A percentile compares a stretch with the other conserved stretches of the same genome.
Evolutionary conservation across 2,797 vertebrate genomes (phyloP).

Genomic region (Otus scops): DNA sequence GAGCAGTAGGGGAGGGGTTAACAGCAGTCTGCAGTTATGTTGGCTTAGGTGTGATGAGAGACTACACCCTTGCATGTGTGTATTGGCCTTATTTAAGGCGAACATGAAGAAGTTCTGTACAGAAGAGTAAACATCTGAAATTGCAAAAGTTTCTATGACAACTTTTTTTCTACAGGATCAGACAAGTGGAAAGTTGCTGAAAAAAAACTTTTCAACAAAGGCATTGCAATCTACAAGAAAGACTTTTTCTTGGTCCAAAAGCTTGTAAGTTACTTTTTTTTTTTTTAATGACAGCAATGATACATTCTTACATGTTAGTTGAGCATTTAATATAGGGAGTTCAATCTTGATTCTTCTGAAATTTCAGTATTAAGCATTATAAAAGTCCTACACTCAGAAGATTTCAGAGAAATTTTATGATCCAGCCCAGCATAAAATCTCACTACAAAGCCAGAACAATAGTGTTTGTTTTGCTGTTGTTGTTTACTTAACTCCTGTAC

Average conservation of each 20-base stretch:
- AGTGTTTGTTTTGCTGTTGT: not conserved
- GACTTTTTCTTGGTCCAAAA: conserved; percentile 99
- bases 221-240: conserved; percentile 92
- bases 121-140: not conserved
- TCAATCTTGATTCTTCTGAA: not conserved
- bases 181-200: conserved; percentile 91
- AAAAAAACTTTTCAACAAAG: conserved; percentile 94
- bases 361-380: not conserved
- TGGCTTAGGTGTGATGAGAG: not conserved
- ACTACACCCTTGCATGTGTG: not conserved
- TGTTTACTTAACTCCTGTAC: not conserved
- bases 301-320: not conserved
- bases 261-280: conserved; percentile 79
- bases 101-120: not conserved
- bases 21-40: not conserved
- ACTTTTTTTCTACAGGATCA: conserved; percentile 81
- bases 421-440: not conserved
- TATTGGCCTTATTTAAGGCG: not conserved
- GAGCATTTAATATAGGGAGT: not conserved
- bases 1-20: not conserved
- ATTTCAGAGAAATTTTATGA: not conserved
- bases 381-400: not conserved
- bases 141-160: not conserved
- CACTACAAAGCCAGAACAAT: not conserved
- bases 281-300: not conserved